phyloP scores from a whole-genome alignment of 2,797 vertebrate genomes.

The Hyperoplus lanceolatus region DNA sequence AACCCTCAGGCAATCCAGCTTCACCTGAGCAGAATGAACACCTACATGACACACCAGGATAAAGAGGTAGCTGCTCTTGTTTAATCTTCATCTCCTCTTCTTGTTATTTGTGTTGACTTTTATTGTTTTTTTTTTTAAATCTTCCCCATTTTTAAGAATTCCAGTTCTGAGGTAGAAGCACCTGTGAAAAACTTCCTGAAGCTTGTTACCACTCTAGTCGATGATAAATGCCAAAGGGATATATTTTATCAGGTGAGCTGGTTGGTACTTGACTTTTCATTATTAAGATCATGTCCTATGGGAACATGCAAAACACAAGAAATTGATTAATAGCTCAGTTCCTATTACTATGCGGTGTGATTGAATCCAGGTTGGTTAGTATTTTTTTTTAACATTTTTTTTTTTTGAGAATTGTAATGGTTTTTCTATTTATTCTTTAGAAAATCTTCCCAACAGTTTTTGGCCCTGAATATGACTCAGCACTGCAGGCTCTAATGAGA shows the following conservation, averaged over 20 bases:
- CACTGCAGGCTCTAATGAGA: constrained; percentile 48
- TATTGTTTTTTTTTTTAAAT: not conserved
- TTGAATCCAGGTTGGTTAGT: not conserved
- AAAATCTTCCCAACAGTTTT: constrained; percentile 52
- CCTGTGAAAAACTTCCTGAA: constrained; percentile 42
- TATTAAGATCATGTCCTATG: not conserved
- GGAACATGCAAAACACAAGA: not conserved
- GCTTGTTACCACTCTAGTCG: constrained; percentile 44
- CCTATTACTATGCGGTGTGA: not conserved
- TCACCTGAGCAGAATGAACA: constrained; percentile 52
- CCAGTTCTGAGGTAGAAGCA: constrained; percentile 19
- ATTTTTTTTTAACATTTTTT: not conserved
- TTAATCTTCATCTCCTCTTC: not conserved
- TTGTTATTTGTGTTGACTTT: not conserved
- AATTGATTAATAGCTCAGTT: not conserved
- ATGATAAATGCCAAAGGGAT: constrained; percentile 29
- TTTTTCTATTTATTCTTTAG: constrained; percentile 21
- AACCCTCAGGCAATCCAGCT: constrained; percentile 40
- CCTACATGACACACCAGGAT: constrained; percentile 28
- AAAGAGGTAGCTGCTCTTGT: constrained; percentile 24
- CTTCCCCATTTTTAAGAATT: constrained; percentile 7
- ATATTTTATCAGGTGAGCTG: constrained; percentile 50
- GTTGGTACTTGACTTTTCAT: not conserved
- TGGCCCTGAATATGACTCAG: constrained; percentile 47
- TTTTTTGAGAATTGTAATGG: not conserved